Evolutionary conservation across 2,888 invertebrate genomes (phyloP), one percentile per base, ranked within the genome.

Genomic region (Erebia palarica): DNA sequence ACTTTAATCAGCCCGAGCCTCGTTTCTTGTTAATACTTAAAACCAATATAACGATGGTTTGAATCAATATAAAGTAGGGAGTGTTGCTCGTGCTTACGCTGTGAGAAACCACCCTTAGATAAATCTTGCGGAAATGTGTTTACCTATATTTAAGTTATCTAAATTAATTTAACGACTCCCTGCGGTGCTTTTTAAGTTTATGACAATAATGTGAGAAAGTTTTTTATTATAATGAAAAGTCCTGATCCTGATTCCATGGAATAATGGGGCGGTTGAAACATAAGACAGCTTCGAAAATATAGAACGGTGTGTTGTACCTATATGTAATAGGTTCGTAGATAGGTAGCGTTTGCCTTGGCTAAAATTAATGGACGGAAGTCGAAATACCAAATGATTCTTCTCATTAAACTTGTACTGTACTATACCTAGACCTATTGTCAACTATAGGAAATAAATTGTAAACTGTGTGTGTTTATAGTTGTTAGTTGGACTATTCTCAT

Each of bases 401-500:
- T 55, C 53, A 65, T 55, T 65, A 55, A 44, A 47, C 64, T 9
- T 16, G 18, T 51, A 49, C 0, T 16, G 13, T 51, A 49, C 11
- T 63, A 65, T 53, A 42, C 8, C 57, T 11, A 27, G 36, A 36
- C 10, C 13, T 58, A 58, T 53, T 64, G 27, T 49, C 27, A 27
- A 36, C 53, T 53, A 14, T 65, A 65, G 55, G 16, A 53, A 42
- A 42, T 47, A 63, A 18, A 63, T 63, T 63, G 49, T 49, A 65
- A 65, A 65, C 65, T 36, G 65, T 66, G 58, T 66, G 66, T 57
- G 51, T 66, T 66, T 57, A 44, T 58, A 58, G 11, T 70, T 71
- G 11, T 70, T 71, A 72, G 65, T 70, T 64, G 65, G 60, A 71
- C 21, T 70, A 72, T 73, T 73, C 73, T 75, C 73, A 73, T 73